phyloP scores from a whole-genome alignment of 1,140 invertebrate species.

The Chionoecetes opilio region DNA sequence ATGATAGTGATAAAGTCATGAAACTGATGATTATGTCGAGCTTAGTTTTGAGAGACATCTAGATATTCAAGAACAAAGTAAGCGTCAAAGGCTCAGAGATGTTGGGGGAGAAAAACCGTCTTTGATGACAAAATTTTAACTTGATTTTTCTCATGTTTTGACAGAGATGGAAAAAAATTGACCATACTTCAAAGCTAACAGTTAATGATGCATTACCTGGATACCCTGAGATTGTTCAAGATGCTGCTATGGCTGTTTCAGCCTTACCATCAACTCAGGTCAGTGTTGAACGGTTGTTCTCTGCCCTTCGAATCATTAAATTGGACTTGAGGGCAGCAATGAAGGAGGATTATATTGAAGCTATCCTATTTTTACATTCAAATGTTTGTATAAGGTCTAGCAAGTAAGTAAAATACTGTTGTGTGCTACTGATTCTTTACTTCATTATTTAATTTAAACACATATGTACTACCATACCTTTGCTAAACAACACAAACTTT shows the following conservation, averaged over 20 bases:
- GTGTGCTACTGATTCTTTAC: too few relatives aligned
- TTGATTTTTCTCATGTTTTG: conserved; percentile 25
- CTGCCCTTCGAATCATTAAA: background rate
- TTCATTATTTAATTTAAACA: too few relatives aligned
- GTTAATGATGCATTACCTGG: background rate
- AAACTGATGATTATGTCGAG: too few relatives aligned
- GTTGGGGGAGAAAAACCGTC: conserved; percentile 42
- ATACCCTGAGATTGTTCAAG: conserved; percentile 40
- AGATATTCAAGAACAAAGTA: too few relatives aligned
- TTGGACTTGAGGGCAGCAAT: conserved; percentile 35
- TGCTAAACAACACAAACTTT: too few relatives aligned
- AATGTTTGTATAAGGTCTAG: too few relatives aligned
- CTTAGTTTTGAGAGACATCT: too few relatives aligned
- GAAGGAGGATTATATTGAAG: conserved; percentile 32
- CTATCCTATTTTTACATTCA: background rate
- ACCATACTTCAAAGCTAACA: conserved; percentile 13
- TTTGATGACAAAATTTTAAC: conserved; percentile 50
- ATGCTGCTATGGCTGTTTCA: background rate
- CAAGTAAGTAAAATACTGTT: too few relatives aligned
- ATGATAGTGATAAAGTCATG: too few relatives aligned
- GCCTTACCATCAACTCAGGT: conserved; percentile 31
- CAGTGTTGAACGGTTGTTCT: conserved; percentile 35
- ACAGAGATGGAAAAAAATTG: conserved; percentile 21
- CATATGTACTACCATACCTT: too few relatives aligned
- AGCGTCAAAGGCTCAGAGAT: too few relatives aligned